Base-by-base conservation (phyloP, 1,140 invertebrate species). In the Lamellibrachia luymesi region DNA sequence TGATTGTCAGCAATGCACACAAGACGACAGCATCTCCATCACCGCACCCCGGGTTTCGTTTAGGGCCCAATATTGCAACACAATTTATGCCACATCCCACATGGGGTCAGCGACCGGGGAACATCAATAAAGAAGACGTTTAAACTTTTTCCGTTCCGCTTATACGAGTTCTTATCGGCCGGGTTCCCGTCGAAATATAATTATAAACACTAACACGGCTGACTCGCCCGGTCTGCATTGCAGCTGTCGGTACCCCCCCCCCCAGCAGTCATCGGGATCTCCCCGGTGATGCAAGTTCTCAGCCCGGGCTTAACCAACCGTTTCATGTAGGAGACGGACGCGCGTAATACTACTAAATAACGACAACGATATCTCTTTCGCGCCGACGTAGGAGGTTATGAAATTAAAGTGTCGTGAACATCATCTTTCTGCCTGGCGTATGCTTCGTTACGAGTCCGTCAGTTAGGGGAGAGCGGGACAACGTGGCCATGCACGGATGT, bases 291-390 rank as follows among this genome's bases (percentile, higher is more conserved):
- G 17, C 52, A 6, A 17, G 6, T 17, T 56, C 52, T 8, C 64
- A 80, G 64, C 64, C 64, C 25, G 64, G 25, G 64, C 2, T 80
- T 80, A 80, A 80, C 25, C 64, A 80, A 80, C 64, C 64, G 64
- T 2, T 2, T 80, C 64, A 80, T 17, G 64, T 80, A 80, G 17
- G 13, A 80, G 13, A 17, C 8, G 64, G 64, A 80, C 64, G 64
- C 64, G 13, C 64, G 64, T 80, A 80, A 80, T 80, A 80, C 64
- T 80, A 80, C 64, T 80, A 80, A 80, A 80, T 80, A 80, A 80
- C 25, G 6, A 80, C 64, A 80, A 80, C 13, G 64, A 80, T 80
- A 80, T 80, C 64, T 80, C 64, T 80, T 80, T 80, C 64, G 64
- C 64, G 64, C 64, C 64, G 64, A 80, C 13, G 13, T 22, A 80